Evolutionary conservation across 2,888 invertebrate species (phyloP), one percentile per base, ranked within the genome.

Genomic region (Volucella bombylans): DNA sequence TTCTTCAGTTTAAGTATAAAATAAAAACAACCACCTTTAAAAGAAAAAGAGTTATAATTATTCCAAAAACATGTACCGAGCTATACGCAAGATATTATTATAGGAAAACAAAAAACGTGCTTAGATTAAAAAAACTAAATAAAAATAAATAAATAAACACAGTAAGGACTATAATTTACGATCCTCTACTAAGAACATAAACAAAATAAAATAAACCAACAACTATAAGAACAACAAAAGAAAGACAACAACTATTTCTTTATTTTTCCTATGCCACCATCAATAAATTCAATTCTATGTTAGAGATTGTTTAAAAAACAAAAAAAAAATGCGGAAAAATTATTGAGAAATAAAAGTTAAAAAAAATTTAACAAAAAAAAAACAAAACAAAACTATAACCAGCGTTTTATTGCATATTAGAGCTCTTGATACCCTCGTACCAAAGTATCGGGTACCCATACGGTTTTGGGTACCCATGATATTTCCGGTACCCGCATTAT

Each of bases 271-370:
- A 83, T 83, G 80, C 81, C 77, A 81, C 72, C 81, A 85, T 85
- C 76, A 86, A 82, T 31, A 31, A 31, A 69, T 82, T 81, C 78
- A 71, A 82, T 86, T 86, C 86, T 86, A 78, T 85, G 81, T 86
- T 86, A 86, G 82, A 82, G 82, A 82, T 82, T 86, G 82, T 82
- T 86, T 86, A 82, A 31, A 31, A 4, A 4, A 23, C 18, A 23
- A 23, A 73, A 74, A 78, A 77, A 76, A 80, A 83, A 83, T 71
- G 83, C 80, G 80, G 83, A 83, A 83, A 83, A 82, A 73, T 80
- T 83, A 83, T 83, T 83, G 83, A 83, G 80, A 83, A 83, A 83
- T 83, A 83, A 83, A 83, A 83, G 71, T 80, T 83, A 80, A 80
- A 74, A 83, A 83, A 83, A 83, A 80, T 83, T 83, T 83, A 80